Conservation (phyloP, 2,888 invertebrate species). For the Drosophila diplacantha region DNA sequence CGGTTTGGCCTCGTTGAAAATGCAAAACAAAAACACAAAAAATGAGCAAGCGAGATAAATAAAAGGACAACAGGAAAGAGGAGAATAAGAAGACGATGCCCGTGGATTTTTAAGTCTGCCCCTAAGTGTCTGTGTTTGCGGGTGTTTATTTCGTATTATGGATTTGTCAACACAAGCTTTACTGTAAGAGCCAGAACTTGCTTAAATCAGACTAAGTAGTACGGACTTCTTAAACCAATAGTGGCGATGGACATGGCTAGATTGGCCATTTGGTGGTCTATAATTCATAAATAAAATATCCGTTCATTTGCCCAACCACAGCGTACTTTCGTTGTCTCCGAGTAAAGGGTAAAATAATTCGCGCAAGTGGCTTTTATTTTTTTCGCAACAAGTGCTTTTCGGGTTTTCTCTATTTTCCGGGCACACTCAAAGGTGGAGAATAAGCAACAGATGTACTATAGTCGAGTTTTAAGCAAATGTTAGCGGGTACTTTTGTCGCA, state of each 20-base stretch:
- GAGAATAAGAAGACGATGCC: slow-evolving; percentile 36
- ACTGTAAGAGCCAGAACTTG: slow-evolving; percentile 1
- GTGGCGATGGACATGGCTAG: neutral
- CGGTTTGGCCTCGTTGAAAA: slow-evolving; percentile 63
- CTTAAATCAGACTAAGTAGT: neutral
- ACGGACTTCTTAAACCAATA: neutral
- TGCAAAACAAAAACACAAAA: slow-evolving; percentile 53
- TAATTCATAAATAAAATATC: neutral
- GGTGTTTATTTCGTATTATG: slow-evolving; percentile 20
- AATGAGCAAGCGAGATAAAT: slow-evolving; percentile 55
- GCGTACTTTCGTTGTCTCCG: neutral
- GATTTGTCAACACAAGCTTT: slow-evolving; percentile 20
- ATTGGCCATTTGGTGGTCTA: neutral
- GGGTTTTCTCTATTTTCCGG: slow-evolving; percentile 2
- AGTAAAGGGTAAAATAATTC: neutral
- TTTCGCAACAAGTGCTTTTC: slow-evolving; percentile 45
- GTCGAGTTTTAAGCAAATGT: slow-evolving; percentile 4
- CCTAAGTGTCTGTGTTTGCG: slow-evolving; percentile 24
- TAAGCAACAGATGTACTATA: slow-evolving; percentile 16
- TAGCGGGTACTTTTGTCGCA: slow-evolving; percentile 27
- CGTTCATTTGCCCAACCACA: neutral
- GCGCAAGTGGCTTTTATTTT: neutral
- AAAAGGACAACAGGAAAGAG: slow-evolving; percentile 25
- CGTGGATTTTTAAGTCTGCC: slow-evolving; percentile 25
- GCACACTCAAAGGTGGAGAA: slow-evolving; percentile 9